These are phyloP conservation scores for Myotis daubentonii DNA, from an alignment of 2,797 vertebrate species.

Conservation along the genomic window DNA sequence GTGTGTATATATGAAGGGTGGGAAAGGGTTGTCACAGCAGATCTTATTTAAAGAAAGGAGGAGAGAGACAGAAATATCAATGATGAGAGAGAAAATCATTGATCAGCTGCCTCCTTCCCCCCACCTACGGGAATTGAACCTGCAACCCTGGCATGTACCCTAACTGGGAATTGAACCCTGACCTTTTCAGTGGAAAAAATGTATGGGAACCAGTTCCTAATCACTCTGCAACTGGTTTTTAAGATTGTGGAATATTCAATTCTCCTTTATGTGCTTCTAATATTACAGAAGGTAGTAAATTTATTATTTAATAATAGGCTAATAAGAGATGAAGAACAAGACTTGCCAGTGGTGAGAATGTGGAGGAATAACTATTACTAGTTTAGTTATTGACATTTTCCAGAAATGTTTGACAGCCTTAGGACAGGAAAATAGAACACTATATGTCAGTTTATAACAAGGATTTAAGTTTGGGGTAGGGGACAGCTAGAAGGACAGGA, in stretches of 20 bases:
- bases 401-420: constrained; percentile 7
- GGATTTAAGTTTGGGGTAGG: not conserved
- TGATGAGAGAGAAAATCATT: no score
- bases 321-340: not conserved
- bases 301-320: not conserved
- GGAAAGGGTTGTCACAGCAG: not conserved
- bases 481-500: not conserved
- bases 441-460: not conserved
- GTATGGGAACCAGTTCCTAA: not conserved
- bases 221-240: not conserved
- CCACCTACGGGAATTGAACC: no score
- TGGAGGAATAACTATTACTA: constrained; percentile 18
- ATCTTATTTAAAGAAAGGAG: not conserved
- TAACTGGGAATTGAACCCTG: no score
- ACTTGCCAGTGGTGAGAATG: not conserved
- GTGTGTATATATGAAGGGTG: not conserved
- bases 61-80: no score
- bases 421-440: not conserved
- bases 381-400: constrained; percentile 10
- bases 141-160: no score
- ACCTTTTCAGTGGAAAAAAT: not conserved
- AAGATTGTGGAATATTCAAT: not conserved
- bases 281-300: not conserved
- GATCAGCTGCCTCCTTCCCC: no score
- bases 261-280: constrained; percentile 11